These are phyloP conservation scores for Urocyon cinereoargenteus DNA, from an alignment of 2,797 vertebrate species.

Conservation along the genomic window DNA sequence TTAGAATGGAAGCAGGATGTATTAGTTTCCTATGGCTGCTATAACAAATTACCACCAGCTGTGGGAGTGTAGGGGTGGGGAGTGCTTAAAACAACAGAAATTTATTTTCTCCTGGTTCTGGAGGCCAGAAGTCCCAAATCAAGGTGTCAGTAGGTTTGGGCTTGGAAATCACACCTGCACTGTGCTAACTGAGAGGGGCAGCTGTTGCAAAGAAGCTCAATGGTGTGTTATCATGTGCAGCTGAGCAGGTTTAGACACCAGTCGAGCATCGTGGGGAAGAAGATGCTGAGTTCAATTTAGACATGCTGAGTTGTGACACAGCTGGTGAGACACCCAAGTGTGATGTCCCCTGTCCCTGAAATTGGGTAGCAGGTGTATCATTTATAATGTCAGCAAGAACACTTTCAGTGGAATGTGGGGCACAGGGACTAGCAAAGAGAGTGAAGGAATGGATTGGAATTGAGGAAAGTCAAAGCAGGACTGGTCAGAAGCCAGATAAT, in stretches of 20 bases:
- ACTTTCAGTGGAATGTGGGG: background rate
- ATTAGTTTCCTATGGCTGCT: background rate
- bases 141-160: background rate
- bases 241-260: background rate
- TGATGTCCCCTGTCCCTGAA: background rate
- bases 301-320: background rate
- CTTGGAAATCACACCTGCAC: background rate
- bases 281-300: background rate
- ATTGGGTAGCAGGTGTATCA: background rate
- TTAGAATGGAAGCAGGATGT: background rate
- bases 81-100: background rate
- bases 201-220: background rate
- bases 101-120: background rate
- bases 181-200: background rate
- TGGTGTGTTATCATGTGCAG: too few relatives aligned
- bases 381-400: background rate
- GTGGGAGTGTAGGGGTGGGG: too few relatives aligned
- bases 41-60: background rate
- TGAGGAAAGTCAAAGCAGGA: background rate
- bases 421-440: background rate
- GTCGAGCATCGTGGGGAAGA: background rate
- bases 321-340: background rate
- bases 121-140: background rate
- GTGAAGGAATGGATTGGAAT: background rate
- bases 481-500: background rate